Base-by-base conservation (phyloP, 2,888 invertebrate genomes). In the Tenthredo mesomela region DNA sequence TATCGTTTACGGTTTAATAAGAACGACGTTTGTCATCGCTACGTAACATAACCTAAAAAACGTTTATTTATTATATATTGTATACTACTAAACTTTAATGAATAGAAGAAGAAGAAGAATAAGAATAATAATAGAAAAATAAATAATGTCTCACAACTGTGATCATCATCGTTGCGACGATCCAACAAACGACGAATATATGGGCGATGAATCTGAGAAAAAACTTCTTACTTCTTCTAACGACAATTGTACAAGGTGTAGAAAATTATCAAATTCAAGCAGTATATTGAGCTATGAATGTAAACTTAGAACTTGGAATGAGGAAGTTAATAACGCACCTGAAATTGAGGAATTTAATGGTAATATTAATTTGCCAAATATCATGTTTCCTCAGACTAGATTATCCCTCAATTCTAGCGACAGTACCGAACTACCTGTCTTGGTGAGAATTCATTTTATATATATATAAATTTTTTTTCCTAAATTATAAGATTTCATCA, bases 361-460 rank as follows among this genome's bases (percentile, higher is more conserved):
- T 29, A 85, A 84, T 85, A 82, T 82, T 33, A 40, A 67, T 21
- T 15, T 87, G 43, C 40, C 84, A 43, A 83, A 54, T 40, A 43
- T 84, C 18, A 47, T 84, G 50, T 85, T 84, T 77, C 84, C 85
- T 10, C 85, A 87, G 73, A 86, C 84, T 58, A 85, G 86, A 21
- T 82, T 85, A 50, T 84, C 85, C 33, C 65, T 75, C 83, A 86
- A 82, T 84, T 86, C 87, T 47, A 65, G 84, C 9, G 86, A 88
- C 84, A 88, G 87, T 43, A 85, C 87, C 87, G 93, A 93, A 88
- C 91, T 93, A 43, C 93, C 93, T 0, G 87, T 93, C 43, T 87
- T 93, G 73, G 80, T 80, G 40, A 80, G 80, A 3, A 12, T 15
- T 2, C 5, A n/a, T 21, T 15, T n/a, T 29, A 18, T 21, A 7